Percentiles rank a stretch among this genome's conserved stretches.
Evolutionary conservation across 2,888 invertebrate species (phyloP).

Genomic region (Drosophila fulvimacula): DNA sequence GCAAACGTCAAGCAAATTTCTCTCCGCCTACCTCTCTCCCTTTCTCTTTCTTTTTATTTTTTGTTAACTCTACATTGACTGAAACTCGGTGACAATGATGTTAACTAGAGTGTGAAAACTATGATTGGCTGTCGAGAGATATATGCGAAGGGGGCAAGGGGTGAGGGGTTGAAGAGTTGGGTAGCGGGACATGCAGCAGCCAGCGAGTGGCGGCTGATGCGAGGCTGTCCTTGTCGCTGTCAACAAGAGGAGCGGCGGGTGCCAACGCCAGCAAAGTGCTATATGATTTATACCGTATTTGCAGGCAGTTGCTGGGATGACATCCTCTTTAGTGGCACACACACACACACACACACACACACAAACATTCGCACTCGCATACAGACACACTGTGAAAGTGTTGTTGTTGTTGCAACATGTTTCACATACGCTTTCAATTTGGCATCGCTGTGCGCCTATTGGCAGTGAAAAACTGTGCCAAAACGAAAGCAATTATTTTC

Average conservation of each 20-base stretch:
- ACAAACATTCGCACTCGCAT: no score
- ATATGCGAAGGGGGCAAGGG: constrained; percentile 10
- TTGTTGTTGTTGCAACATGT: constrained; percentile 22
- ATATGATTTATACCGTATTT: constrained; percentile 67
- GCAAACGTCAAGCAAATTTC: constrained; percentile 69
- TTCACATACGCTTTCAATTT: constrained; percentile 30
- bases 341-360: not conserved
- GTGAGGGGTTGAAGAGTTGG: not conserved
- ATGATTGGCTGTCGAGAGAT: constrained; percentile 74
- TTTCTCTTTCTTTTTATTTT: not conserved
- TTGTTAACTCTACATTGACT: constrained; percentile 52
- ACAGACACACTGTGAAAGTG: not conserved
- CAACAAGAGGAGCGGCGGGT: constrained; percentile 7
- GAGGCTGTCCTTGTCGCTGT: constrained; percentile 36
- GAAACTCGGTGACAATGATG: constrained; percentile 78
- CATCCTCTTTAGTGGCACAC: constrained; percentile 7
- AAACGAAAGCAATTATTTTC: constrained; percentile 33
- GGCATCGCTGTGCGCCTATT: constrained; percentile 10
- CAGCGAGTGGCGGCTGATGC: constrained; percentile 31
- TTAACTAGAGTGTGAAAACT: constrained; percentile 81
- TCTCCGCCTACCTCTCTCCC: constrained; percentile 21
- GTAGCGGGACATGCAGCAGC: not conserved
- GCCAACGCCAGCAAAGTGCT: constrained; percentile 51
- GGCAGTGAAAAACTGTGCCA: constrained; percentile 11
- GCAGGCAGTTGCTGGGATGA: constrained; percentile 21